Evolutionary conservation across 2,797 vertebrate species (phyloP).

Genomic region (Tachyglossus aculeatus): DNA sequence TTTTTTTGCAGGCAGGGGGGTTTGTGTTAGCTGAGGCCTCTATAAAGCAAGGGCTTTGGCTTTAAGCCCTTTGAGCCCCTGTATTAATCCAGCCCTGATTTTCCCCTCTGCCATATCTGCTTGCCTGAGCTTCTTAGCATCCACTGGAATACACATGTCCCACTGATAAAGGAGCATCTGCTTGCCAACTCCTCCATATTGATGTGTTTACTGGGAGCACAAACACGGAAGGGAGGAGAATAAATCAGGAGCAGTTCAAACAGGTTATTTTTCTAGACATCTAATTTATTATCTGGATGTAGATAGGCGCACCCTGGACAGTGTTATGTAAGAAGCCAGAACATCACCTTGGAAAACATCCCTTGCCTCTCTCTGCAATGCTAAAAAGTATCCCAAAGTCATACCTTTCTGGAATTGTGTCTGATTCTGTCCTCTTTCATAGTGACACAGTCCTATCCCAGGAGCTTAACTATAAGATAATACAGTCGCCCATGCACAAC

Average conservation of each 20-base stretch:
- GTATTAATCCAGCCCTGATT: no score
- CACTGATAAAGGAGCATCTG: slow-evolving; percentile 51
- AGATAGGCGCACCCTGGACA: slow-evolving; percentile 27
- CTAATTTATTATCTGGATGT: slow-evolving; percentile 12
- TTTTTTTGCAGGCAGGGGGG: no score
- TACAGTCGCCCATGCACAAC: no score
- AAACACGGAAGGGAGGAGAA: slow-evolving; percentile 26
- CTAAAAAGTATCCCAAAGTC: slow-evolving; percentile 4
- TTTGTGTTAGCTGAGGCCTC: no score
- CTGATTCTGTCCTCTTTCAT: not conserved
- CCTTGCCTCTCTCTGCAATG: slow-evolving; percentile 13
- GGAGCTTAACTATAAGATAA: no score
- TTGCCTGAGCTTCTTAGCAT: slow-evolving; percentile 22
- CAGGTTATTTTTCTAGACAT: slow-evolving; percentile 56
- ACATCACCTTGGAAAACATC: not conserved
- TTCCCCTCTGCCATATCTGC: slow-evolving; percentile 29
- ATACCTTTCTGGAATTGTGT: slow-evolving; percentile 15
- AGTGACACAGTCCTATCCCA: no score
- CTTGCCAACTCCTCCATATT: slow-evolving; percentile 58
- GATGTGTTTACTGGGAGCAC: slow-evolving; percentile 62
- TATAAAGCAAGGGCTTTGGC: no score
- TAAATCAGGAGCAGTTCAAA: slow-evolving; percentile 54
- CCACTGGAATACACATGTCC: not conserved
- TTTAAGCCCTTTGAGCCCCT: no score
- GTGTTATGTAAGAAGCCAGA: slow-evolving; percentile 28